These are phyloP conservation scores for Anseranas semipalmata DNA, from an alignment of 2,113 vertebrate species.

Conservation along the genomic window DNA sequence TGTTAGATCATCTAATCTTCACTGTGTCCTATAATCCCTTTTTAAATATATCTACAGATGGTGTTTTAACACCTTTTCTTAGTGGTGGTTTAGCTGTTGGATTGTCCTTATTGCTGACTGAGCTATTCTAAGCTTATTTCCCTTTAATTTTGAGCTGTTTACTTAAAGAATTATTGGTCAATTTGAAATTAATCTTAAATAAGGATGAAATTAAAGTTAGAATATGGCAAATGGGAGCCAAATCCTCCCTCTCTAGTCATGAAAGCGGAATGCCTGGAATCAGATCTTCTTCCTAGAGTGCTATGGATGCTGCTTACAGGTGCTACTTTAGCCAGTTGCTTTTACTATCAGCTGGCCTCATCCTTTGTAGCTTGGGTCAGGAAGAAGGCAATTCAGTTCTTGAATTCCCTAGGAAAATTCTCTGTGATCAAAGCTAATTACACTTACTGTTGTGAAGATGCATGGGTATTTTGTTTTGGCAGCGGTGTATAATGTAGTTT, in stretches of 20 bases:
- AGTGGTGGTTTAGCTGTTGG: slow-evolving; percentile 38
- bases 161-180: slow-evolving; percentile 64
- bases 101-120: slow-evolving; percentile 53
- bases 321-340: not conserved
- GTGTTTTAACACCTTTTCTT: slow-evolving; percentile 63
- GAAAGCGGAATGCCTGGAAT: not conserved
- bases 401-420: not conserved
- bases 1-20: slow-evolving; percentile 61
- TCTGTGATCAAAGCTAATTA: not conserved
- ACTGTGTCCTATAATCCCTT: slow-evolving; percentile 48
- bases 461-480: not conserved
- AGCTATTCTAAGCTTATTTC: slow-evolving; percentile 32
- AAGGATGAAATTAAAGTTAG: slow-evolving; percentile 43
- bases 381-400: not conserved
- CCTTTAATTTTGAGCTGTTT: slow-evolving; percentile 60
- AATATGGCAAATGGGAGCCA: slow-evolving; percentile 10
- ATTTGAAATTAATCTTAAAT: slow-evolving; percentile 65
- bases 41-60: slow-evolving; percentile 61
- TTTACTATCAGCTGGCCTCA: not conserved
- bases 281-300: not conserved
- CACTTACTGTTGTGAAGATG: not conserved
- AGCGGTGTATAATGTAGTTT: not conserved
- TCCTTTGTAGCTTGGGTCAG: not conserved
- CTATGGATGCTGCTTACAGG: rapidly evolving
- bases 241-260: not conserved